Evolutionary conservation across 1,140 invertebrate genomes (phyloP), one percentile per base, ranked within the genome.

Genomic region (Sinella curviseta): DNA sequence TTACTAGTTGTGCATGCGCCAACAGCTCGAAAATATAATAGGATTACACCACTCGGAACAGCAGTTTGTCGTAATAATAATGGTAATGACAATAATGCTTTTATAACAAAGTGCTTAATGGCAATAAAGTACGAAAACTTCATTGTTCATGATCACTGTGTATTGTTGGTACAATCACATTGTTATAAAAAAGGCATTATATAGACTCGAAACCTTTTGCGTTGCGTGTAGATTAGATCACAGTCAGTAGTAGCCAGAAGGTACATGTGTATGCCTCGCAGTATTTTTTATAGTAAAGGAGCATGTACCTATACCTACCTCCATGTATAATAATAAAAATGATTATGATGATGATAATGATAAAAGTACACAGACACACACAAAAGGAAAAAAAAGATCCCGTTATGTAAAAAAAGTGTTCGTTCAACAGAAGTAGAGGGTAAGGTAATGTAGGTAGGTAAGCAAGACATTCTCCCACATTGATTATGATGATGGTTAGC

Each of bases 321-420:
- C 57, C 24, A 60, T n/a, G n/a, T 60, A 26, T 26, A 8, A 17
- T 60, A 60, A 26, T 60, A 70, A 24, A 33, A 70, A 31, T n/a
- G n/a, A n/a, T n/a, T n/a, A n/a, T n/a, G n/a, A n/a, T n/a, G 39
- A 48, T 48, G 39, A 48, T 70, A 70, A 70, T 65, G 57, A 65
- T 65, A 65, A 65, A 12, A 26, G 4, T n/a, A 65, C 16, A n/a
- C 24, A 26, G 3, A 65, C 57, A 65, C 57, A 65, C 57, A 60
- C 57, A 30, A 70, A 70, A 33, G 55, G 55, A 60, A 60, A n/a
- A 48, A 8, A 20, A 70, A 70, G 31, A 70, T 70, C 65, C 65
- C 65, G 65, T 70, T 70, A 70, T 70, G 65, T 70, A 70, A 70
- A 70, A 70, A 33, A 70, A 70, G 31, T 8, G 28, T 70, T 24